phyloP scores from a whole-genome alignment of 2,888 invertebrate genomes.

The Serrognathus titanus region DNA sequence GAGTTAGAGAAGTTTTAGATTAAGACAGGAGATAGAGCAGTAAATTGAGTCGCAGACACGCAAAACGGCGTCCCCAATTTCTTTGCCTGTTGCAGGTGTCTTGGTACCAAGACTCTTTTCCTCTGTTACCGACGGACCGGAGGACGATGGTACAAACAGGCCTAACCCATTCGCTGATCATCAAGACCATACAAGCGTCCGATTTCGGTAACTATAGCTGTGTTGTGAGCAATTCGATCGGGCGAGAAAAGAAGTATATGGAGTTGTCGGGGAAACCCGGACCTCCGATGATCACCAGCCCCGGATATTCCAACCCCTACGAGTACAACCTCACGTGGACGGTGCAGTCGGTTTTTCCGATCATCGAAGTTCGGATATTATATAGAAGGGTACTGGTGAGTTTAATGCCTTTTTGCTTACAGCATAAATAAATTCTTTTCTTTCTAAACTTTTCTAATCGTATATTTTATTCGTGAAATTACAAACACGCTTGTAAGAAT shows the following conservation, averaged over 20 bases:
- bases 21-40: too few relatives aligned
- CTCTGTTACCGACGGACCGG: constrained; percentile 60
- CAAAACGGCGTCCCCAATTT: too few relatives aligned
- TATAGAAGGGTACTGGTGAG: constrained; percentile 60
- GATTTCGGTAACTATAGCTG: constrained; percentile 63
- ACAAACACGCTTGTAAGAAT: too few relatives aligned
- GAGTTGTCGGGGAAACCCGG: constrained; percentile 64
- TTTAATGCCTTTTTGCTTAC: not conserved
- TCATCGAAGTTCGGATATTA: constrained; percentile 61
- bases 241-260: constrained; percentile 53
- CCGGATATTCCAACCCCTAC: constrained; percentile 58
- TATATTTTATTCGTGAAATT: not conserved
- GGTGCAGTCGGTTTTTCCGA: constrained; percentile 63
- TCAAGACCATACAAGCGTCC: constrained; percentile 57
- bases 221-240: constrained; percentile 45
- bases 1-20: too few relatives aligned
- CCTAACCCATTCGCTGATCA: constrained; percentile 57
- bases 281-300: constrained; percentile 60
- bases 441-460: too few relatives aligned
- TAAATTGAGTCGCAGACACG: too few relatives aligned
- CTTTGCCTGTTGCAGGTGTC: constrained; percentile 49
- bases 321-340: constrained; percentile 64
- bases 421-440: not conserved
- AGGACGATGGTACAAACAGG: constrained; percentile 59
- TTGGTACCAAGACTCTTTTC: constrained; percentile 65